Conservation (phyloP, 92 coral and sea anemone genomes). For the Montipora capitata region DNA sequence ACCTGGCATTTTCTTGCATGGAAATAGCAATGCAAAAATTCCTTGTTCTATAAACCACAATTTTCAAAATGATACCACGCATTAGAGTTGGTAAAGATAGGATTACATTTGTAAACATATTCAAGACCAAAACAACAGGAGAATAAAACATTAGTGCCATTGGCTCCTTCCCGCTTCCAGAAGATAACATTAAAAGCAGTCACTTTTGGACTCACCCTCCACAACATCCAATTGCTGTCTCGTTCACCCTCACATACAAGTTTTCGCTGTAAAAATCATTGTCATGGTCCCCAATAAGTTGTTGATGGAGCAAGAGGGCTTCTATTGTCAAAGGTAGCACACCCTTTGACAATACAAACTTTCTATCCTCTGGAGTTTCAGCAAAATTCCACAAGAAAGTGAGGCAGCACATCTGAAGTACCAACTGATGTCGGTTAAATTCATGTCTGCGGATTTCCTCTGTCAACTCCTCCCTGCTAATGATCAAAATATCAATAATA, state of each 20-base stretch:
- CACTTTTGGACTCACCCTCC: conserved; percentile 76
- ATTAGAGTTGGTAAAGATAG: too few species aligned
- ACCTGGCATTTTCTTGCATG: too few species aligned
- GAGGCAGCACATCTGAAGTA: conserved; percentile 75
- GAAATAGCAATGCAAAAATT: too few species aligned
- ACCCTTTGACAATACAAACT: conserved; percentile 70
- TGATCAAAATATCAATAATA: not conserved
- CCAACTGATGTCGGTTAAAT: conserved; percentile 37
- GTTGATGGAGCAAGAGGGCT: conserved; percentile 68
- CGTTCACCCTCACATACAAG: conserved; percentile 60
- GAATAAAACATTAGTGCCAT: too few species aligned
- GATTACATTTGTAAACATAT: too few species aligned
- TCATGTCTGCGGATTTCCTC: not conserved
- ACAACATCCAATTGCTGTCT: conserved; percentile 82
- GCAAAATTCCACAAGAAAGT: conserved; percentile 85
- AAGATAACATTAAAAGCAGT: not conserved
- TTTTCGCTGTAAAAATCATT: not conserved
- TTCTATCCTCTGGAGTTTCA: conserved; percentile 81
- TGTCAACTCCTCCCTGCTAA: not conserved
- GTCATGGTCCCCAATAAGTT: not conserved
- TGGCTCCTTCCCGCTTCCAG: too few species aligned
- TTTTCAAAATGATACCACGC: too few species aligned
- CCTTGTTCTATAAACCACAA: too few species aligned
- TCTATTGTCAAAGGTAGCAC: conserved; percentile 63
- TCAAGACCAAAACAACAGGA: too few species aligned